Conservation (phyloP, 2,888 invertebrate genomes). For the Graphium colonna region DNA sequence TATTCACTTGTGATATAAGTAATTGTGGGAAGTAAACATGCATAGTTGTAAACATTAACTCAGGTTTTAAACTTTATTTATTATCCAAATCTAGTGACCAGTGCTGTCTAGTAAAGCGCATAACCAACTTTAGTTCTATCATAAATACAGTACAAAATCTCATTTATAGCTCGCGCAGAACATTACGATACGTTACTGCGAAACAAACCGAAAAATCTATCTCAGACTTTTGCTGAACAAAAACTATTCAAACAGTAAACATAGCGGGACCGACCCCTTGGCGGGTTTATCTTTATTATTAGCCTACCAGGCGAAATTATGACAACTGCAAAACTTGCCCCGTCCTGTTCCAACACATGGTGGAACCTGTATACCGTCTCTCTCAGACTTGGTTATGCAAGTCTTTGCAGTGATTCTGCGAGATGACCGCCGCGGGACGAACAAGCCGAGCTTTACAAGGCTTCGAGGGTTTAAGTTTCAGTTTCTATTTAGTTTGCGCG, state of each 20-base stretch:
- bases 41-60: too few species aligned
- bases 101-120: too few species aligned
- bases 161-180: not conserved
- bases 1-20: too few species aligned
- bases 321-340: conserved; percentile 76
- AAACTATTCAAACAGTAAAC: conserved; percentile 22
- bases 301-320: conserved; percentile 80
- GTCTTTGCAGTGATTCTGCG: conserved; percentile 31
- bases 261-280: conserved; percentile 27
- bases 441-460: conserved; percentile 28
- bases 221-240: conserved; percentile 15
- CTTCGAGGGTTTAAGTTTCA: conserved; percentile 30
- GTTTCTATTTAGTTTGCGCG: conserved; percentile 22
- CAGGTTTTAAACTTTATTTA: too few species aligned
- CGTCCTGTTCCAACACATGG: conserved; percentile 39
- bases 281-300: conserved; percentile 77
- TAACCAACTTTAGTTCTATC: not conserved
- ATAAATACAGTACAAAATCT: not conserved
- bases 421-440: conserved; percentile 34
- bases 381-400: conserved; percentile 28
- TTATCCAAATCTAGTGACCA: too few species aligned
- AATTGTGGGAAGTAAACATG: too few species aligned
- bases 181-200: not conserved
- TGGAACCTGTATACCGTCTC: conserved; percentile 38
- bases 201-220: conserved; percentile 16